A percentile compares a stretch with the other conserved stretches of the same genome.
phyloP scores from a whole-genome alignment of 2,797 vertebrate species.

The Sebastes trivittatus region DNA sequence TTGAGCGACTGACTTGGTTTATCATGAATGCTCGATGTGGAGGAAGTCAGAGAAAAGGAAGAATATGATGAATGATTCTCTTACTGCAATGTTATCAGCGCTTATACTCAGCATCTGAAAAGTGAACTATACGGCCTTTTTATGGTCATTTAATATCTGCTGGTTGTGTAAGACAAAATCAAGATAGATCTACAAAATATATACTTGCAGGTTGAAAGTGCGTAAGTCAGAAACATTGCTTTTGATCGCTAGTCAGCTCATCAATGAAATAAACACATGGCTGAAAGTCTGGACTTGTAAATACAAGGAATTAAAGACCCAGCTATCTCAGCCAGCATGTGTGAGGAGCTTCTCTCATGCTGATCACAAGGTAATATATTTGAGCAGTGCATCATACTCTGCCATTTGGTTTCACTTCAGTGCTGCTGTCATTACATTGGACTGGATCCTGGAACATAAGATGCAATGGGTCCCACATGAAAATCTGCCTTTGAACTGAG shows the following conservation, averaged over 20 bases:
- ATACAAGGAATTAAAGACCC: conserved; percentile 17
- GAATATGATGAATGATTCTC: neutral
- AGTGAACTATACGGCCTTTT: neutral
- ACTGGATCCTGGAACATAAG: conserved; percentile 53
- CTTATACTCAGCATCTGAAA: neutral
- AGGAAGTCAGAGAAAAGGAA: neutral
- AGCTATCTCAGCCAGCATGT: conserved; percentile 5
- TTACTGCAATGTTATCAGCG: neutral
- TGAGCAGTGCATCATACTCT: conserved; percentile 12
- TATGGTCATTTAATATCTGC: neutral
- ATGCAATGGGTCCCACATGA: conserved; percentile 51
- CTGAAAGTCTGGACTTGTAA: conserved; percentile 16
- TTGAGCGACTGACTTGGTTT: neutral
- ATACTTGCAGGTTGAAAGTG: neutral
- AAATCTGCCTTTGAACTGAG: conserved; percentile 63
- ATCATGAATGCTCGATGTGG: neutral
- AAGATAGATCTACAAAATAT: neutral
- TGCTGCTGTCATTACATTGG: conserved; percentile 52
- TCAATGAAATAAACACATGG: conserved; percentile 24
- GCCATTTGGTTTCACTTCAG: conserved; percentile 59
- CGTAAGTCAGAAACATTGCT: neutral
- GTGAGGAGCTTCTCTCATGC: conserved; percentile 7
- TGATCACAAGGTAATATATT: conserved; percentile 49
- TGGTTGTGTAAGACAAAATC: neutral
- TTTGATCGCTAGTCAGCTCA: neutral